These are phyloP conservation scores for Sinocyclocheilus rhinocerous DNA, from an alignment of 2,113 vertebrate species.

Conservation along the genomic window DNA sequence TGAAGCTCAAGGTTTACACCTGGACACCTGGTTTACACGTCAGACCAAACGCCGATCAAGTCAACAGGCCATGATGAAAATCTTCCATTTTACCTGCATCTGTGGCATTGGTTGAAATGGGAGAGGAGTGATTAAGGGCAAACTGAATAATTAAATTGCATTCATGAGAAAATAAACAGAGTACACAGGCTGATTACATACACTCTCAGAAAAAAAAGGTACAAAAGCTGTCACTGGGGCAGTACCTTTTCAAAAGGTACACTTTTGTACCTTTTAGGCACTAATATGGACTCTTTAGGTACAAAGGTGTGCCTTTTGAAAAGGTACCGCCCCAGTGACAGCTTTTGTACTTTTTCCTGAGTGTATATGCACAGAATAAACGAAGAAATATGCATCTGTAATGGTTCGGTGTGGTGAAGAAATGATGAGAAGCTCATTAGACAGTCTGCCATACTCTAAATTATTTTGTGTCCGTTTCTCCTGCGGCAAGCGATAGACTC, in stretches of 20 bases:
- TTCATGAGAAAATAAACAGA: slow-evolving; percentile 1
- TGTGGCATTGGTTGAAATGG: slow-evolving; percentile 10
- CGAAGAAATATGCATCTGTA: slow-evolving; percentile 50
- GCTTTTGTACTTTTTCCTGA: too few relatives aligned
- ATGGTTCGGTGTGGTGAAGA: slow-evolving; percentile 23
- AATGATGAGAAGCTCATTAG: slow-evolving; percentile 63
- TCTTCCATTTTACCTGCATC: not conserved
- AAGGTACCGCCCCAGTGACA: too few relatives aligned
- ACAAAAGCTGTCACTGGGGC: too few relatives aligned
- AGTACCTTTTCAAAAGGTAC: too few relatives aligned
- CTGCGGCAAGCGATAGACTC: slow-evolving; percentile 57
- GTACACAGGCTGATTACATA: slow-evolving; percentile 34
- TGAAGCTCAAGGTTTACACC: slow-evolving; percentile 11
- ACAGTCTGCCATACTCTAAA: slow-evolving; percentile 59
- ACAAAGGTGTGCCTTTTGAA: too few relatives aligned
- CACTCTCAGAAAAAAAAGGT: too few relatives aligned
- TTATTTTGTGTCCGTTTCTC: slow-evolving; percentile 53
- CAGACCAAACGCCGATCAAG: slow-evolving; percentile 7
- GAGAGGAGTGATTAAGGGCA: not conserved
- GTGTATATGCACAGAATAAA: slow-evolving; percentile 26
- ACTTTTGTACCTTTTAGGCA: too few relatives aligned
- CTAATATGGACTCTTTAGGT: too few relatives aligned
- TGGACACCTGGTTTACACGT: slow-evolving; percentile 25
- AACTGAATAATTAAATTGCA: slow-evolving; percentile 19
- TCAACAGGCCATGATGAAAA: not conserved